A percentile compares a stretch with the other conserved stretches of the same genome.
phyloP scores from a whole-genome alignment of 53 echinoderm and acorn worm genomes.

The Echinometra lucunter region DNA sequence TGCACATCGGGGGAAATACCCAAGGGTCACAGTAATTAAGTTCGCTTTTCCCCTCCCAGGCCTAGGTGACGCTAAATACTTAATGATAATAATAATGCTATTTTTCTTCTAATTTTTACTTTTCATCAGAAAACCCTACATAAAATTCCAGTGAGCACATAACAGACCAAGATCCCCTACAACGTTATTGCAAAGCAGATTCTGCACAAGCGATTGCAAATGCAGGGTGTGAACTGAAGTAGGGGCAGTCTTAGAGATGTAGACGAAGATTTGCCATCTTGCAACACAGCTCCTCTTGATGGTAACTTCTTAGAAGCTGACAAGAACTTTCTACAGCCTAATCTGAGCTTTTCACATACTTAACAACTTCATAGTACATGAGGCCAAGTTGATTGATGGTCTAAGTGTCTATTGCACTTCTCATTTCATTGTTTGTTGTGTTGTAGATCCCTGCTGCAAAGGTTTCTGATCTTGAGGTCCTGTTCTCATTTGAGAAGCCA shows the following conservation, averaged over 20 bases:
- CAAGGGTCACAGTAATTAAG: too few relatives aligned
- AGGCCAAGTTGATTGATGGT: neutral
- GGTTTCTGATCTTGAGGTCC: constrained; percentile 54
- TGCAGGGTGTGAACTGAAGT: neutral
- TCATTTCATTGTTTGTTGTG: constrained; percentile 57
- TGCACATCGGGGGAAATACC: too few relatives aligned
- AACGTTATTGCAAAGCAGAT: neutral
- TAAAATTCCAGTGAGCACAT: too few relatives aligned
- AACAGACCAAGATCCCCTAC: neutral
- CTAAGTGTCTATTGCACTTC: neutral
- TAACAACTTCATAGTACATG: neutral
- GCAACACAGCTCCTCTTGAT: neutral
- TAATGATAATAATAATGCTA: too few relatives aligned
- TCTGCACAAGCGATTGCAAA: neutral
- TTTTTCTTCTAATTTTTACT: too few relatives aligned
- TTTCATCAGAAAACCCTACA: too few relatives aligned
- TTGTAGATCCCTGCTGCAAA: neutral
- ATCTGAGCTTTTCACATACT: neutral
- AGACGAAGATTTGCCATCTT: neutral
- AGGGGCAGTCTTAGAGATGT: neutral
- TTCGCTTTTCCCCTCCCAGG: too few relatives aligned
- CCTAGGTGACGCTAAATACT: too few relatives aligned
- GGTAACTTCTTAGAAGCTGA: neutral
- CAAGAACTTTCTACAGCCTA: neutral
- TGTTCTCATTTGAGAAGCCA: constrained; percentile 20